phyloP scores from a whole-genome alignment of 2,888 invertebrate species.

The Charanyca ferruginea region DNA sequence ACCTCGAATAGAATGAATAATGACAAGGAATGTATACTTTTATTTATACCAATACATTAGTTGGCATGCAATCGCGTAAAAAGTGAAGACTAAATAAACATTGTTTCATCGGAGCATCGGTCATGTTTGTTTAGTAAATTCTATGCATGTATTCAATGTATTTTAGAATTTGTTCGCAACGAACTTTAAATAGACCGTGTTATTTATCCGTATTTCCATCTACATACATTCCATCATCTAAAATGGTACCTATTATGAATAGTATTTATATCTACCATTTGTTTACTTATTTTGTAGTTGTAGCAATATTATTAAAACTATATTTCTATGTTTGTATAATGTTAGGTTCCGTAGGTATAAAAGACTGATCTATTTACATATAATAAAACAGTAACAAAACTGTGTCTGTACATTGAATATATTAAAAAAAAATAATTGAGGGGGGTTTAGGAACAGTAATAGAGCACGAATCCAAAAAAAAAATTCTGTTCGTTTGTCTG shows the following conservation, averaged over 20 bases:
- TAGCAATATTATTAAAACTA: constrained; percentile 5
- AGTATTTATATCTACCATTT: neutral
- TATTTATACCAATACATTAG: too few species aligned
- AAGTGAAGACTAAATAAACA: constrained; percentile 16
- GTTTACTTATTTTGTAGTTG: constrained; percentile 8
- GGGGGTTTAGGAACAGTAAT: too few species aligned
- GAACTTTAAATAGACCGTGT: neutral
- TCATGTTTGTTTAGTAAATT: constrained; percentile 9
- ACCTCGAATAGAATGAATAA: neutral
- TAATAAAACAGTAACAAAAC: too few species aligned
- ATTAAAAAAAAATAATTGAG: too few species aligned
- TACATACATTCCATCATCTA: neutral
- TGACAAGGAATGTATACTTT: neutral
- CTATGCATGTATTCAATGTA: constrained; percentile 11
- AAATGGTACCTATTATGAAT: too few species aligned
- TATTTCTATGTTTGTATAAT: neutral
- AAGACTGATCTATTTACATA: too few species aligned
- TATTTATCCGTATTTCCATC: constrained; percentile 7
- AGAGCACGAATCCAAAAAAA: too few species aligned
- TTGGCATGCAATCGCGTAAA: too few species aligned
- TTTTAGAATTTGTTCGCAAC: constrained; percentile 17
- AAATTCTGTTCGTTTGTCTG: too few species aligned
- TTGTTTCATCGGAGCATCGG: constrained; percentile 22
- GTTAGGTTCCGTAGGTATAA: too few species aligned
- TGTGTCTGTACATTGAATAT: too few species aligned